Base-by-base conservation (phyloP, 2,888 invertebrate genomes). In the Limenitis camilla region DNA sequence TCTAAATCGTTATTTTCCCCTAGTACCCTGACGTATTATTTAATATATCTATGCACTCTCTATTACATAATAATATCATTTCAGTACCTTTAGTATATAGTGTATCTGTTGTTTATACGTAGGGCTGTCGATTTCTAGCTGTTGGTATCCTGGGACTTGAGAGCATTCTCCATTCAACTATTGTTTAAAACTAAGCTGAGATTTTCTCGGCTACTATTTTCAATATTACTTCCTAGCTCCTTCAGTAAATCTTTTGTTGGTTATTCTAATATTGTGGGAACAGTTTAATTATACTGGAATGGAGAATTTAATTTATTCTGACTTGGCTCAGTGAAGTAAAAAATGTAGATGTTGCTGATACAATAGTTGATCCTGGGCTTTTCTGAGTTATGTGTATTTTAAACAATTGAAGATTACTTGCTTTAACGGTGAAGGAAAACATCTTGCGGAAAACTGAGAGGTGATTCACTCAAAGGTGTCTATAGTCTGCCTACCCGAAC, bases 11-110 rank as follows among this genome's bases (percentile, higher is more conserved):
- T n/a, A n/a, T n/a, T n/a, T n/a, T n/a, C n/a, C n/a, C n/a, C n/a
- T n/a, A n/a, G n/a, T n/a, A n/a, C n/a, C n/a, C n/a, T n/a, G n/a
- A n/a, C n/a, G n/a, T n/a, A n/a, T n/a, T n/a, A 48, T 53, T 53
- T 42, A n/a, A 42, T 32, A 11, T 33, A 35, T 42, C 39, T 42
- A 42, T 49, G 44, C 45, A 51, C 53, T 48, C 33, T 10, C 41
- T 46, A 46, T 49, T 41, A 54, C 35, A 49, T 51, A 51, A 51
- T 57, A 54, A 57, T 57, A 42, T 54, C 52, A 57, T 57, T 57
- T 52, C 49, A 49, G 39, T 38, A 49, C 29, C 46, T 42, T 33
- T 39, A 52, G 46, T 56, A 43, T 41, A 48, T 31, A 11, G 33
- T 46, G 36, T 33, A 52, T 31, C 40, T 42, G 19, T 43, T 27